Percentiles rank a stretch among this genome's conserved stretches.
phyloP scores from a whole-genome alignment of 2,113 vertebrate species.

The Cathartes aura region DNA sequence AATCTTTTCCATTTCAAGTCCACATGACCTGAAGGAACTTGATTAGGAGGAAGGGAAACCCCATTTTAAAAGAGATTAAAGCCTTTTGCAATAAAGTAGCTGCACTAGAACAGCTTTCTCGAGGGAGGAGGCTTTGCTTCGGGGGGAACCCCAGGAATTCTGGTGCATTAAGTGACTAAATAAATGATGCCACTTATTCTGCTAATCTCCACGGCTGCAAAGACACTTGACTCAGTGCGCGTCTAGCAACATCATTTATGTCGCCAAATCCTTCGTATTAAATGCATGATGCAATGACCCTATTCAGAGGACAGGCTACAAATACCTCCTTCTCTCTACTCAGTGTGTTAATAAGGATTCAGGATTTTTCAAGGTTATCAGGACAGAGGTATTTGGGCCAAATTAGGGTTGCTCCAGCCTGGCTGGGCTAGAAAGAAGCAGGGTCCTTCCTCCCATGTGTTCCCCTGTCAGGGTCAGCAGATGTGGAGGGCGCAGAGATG shows the following conservation, averaged over 20 bases:
- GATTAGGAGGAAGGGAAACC: constrained; percentile 1
- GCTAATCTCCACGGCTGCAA: background rate
- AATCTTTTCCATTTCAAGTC: background rate
- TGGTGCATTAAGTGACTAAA: background rate
- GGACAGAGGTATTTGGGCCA: background rate
- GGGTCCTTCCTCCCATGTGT: background rate
- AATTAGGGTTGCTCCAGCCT: background rate
- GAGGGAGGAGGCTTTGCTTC: background rate
- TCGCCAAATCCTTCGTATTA: background rate
- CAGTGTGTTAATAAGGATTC: background rate
- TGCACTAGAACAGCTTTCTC: background rate
- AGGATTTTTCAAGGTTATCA: background rate
- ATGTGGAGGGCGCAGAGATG: background rate
- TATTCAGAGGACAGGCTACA: background rate
- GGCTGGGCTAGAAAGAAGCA: background rate
- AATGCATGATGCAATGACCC: background rate
- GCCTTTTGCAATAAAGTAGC: background rate
- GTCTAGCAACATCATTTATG: background rate
- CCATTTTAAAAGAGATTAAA: constrained; percentile 34
- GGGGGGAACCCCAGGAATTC: background rate
- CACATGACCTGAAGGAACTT: background rate
- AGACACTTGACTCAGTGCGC: background rate
- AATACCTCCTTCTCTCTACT: background rate
- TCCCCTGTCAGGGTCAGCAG: background rate
- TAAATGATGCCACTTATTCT: background rate